Conservation (phyloP, 2,888 invertebrate genomes). For the Torymus texanus region DNA sequence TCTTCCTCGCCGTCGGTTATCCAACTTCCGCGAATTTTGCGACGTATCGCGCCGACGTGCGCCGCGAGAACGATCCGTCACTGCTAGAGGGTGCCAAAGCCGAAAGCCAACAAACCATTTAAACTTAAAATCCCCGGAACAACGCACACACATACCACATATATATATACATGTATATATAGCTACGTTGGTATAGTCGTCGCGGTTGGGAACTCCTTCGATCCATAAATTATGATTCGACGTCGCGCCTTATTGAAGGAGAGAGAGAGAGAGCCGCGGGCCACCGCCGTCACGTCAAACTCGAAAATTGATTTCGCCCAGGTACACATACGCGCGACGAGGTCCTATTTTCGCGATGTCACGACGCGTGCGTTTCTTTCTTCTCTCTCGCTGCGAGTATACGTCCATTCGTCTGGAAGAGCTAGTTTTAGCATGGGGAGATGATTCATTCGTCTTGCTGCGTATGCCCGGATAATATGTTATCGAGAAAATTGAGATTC, state of each 20-base stretch:
- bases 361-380: background rate
- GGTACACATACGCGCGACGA: background rate
- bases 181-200: no score
- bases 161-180: no score
- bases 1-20: no score
- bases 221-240: constrained; percentile 57
- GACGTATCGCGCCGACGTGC: no score
- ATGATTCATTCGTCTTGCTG: no score
- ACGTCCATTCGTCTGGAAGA: no score
- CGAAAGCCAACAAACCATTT: constrained; percentile 49
- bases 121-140: constrained; percentile 49
- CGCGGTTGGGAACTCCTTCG: constrained; percentile 21
- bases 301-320: constrained; percentile 47
- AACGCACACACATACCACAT: background rate
- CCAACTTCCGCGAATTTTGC: no score
- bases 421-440: no score
- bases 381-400: no score
- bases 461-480: no score
- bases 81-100: constrained; percentile 35
- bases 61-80: constrained; percentile 5
- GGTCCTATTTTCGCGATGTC: constrained; percentile 1
- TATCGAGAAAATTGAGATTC: background rate
- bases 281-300: constrained; percentile 28
- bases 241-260: constrained; percentile 47
- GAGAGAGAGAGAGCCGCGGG: constrained; percentile 23